These are phyloP conservation scores for Gallinago stenura DNA, from an alignment of 2,797 vertebrate species.

Conservation along the genomic window DNA sequence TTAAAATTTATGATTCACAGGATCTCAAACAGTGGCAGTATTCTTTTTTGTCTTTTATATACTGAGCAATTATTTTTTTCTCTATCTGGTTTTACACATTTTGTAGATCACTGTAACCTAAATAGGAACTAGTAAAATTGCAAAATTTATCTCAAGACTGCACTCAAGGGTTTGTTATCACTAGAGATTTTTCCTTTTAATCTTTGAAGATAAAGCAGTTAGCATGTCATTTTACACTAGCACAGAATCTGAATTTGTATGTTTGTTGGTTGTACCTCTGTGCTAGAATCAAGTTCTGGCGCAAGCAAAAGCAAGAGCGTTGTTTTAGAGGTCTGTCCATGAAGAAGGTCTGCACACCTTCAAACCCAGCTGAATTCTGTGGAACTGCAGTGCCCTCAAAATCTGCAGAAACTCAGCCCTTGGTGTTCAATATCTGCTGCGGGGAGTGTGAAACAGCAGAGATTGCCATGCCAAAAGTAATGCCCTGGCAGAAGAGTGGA, in stretches of 20 bases:
- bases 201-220: background rate
- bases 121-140: background rate
- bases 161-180: background rate
- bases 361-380: background rate
- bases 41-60: background rate
- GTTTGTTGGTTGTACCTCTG: background rate
- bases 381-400: background rate
- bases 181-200: background rate
- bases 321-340: background rate
- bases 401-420: background rate
- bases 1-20: background rate
- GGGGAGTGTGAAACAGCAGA: background rate
- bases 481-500: background rate
- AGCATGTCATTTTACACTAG: background rate
- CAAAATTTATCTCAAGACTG: background rate
- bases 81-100: background rate
- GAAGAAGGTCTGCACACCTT: background rate
- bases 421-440: background rate
- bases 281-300: background rate
- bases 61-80: background rate
- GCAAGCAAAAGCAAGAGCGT: background rate
- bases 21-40: background rate
- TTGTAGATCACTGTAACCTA: background rate
- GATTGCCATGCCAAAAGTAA: background rate
- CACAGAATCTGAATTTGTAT: background rate